Evolutionary conservation across 2,797 vertebrate species (phyloP).

Genomic region (Scarus forsteni): DNA sequence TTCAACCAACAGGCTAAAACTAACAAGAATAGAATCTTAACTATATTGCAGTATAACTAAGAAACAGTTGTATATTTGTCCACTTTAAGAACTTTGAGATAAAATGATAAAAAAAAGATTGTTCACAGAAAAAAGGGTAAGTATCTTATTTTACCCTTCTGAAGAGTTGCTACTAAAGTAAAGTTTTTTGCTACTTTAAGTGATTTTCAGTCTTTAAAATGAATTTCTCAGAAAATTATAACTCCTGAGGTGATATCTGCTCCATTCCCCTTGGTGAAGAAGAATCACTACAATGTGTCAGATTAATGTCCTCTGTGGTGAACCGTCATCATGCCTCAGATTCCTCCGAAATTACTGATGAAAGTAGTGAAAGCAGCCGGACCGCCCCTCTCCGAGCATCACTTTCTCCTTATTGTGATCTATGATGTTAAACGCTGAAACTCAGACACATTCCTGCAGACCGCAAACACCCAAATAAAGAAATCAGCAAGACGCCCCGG

Average conservation of each 20-base stretch:
- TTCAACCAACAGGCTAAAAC: no score
- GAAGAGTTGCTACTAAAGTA: no score
- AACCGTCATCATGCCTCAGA: constrained; percentile 25
- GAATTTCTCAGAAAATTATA: not conserved
- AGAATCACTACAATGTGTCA: not conserved
- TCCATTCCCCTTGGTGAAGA: constrained; percentile 5
- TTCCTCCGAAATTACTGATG: constrained; percentile 20
- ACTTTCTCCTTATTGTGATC: constrained; percentile 12
- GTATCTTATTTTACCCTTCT: no score
- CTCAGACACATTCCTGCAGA: constrained; percentile 35
- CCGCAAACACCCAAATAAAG: constrained; percentile 50
- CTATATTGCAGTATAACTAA: no score
- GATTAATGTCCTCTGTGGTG: constrained; percentile 22
- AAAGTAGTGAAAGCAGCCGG: constrained; percentile 21
- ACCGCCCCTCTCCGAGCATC: not conserved
- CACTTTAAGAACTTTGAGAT: no score
- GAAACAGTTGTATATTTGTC: no score
- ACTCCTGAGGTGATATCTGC: not conserved
- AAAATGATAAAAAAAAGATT: no score
- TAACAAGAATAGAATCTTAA: no score
- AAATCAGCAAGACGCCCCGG: constrained; percentile 32
- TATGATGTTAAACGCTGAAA: constrained; percentile 33
- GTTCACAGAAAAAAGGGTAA: no score
- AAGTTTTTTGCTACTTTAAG: no score
- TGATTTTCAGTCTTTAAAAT: no score